Conservation (phyloP, 2,888 invertebrate species). For the Pantelozetes paolii region DNA sequence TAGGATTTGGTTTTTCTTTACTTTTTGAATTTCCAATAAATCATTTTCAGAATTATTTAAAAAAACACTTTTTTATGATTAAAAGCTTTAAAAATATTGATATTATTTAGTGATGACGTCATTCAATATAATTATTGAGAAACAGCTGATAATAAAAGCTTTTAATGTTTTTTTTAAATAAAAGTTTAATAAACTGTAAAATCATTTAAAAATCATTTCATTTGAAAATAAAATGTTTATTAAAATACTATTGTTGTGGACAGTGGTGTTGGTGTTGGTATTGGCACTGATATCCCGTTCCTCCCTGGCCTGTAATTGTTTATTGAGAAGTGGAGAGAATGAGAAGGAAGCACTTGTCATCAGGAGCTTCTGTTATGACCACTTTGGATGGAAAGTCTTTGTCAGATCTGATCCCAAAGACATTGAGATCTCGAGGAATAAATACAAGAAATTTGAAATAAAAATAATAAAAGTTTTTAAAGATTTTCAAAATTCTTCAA, state of each 20-base stretch:
- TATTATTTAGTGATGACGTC: too few relatives aligned
- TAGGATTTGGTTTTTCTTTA: neutral
- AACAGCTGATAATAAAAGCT: too few relatives aligned
- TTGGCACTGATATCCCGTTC: neutral
- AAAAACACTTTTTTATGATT: neutral
- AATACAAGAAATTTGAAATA: neutral
- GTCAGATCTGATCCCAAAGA: neutral
- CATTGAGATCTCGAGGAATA: neutral
- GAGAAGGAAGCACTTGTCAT: neutral
- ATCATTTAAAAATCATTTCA: too few relatives aligned
- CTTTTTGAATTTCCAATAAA: neutral
- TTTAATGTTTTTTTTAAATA: too few relatives aligned
- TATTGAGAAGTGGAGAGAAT: neutral
- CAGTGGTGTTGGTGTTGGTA: neutral
- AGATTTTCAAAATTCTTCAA: neutral
- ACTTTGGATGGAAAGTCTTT: conserved; percentile 14
- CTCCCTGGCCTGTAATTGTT: neutral
- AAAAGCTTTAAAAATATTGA: too few relatives aligned
- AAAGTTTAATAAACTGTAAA: too few relatives aligned
- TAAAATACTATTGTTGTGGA: neutral
- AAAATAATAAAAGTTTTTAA: neutral
- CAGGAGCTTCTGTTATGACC: neutral
- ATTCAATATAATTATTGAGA: too few relatives aligned
- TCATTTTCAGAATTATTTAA: neutral
- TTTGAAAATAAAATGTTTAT: neutral